phyloP scores from a whole-genome alignment of 92 coral and sea anemone genomes.

The Porites cylindrica region DNA sequence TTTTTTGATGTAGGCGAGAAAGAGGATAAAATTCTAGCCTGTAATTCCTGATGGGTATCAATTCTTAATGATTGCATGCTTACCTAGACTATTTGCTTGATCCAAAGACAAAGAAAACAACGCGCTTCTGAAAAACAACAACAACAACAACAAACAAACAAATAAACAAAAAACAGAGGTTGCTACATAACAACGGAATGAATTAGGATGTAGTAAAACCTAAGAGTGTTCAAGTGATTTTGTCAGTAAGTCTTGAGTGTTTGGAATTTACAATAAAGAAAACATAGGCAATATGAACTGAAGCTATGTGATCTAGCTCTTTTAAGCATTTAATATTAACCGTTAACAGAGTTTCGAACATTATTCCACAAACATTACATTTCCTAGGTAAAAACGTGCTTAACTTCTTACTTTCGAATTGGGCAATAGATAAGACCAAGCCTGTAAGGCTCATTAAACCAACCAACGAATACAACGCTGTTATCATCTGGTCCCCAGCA shows the following conservation, averaged over 20 bases:
- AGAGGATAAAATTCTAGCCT: too few relatives aligned
- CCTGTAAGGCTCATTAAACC: constrained; percentile 87
- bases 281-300: too few relatives aligned
- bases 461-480: constrained; percentile 87
- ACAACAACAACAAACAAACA: background rate
- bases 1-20: too few relatives aligned
- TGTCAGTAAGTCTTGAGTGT: too few relatives aligned
- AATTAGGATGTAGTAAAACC: background rate
- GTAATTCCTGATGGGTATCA: too few relatives aligned
- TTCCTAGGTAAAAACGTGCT: too few relatives aligned
- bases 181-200: background rate
- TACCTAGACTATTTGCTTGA: constrained; percentile 68
- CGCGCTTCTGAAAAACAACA: constrained; percentile 57
- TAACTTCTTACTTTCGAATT: constrained; percentile 77
- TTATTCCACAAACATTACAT: too few relatives aligned
- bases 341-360: too few relatives aligned
- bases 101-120: constrained; percentile 73
- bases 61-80: background rate
- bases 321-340: too few relatives aligned
- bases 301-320: too few relatives aligned
- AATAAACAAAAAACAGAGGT: background rate
- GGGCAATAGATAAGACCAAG: constrained; percentile 86
- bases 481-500: constrained; percentile 83
- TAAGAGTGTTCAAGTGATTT: too few relatives aligned
- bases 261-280: too few relatives aligned